These are phyloP conservation scores for Sebastes melanostomus DNA, from an alignment of 2,797 vertebrate genomes.

Conservation along the genomic window DNA sequence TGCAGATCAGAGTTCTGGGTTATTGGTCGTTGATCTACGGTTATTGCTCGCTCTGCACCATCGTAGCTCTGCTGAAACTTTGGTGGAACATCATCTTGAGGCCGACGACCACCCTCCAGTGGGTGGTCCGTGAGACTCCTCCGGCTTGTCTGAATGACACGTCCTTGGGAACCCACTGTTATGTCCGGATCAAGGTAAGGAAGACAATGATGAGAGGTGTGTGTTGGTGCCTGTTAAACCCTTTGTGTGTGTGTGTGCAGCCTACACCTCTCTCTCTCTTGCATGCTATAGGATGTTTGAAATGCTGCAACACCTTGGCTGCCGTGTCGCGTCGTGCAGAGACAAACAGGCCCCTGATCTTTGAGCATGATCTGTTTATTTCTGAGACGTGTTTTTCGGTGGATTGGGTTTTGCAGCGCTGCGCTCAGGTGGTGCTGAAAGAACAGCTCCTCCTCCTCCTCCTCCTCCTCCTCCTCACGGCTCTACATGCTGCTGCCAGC, in stretches of 20 bases:
- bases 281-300: neutral
- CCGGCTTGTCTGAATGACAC: slow-evolving; percentile 94
- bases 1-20: slow-evolving; percentile 81
- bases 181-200: slow-evolving; percentile 95
- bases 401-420: neutral
- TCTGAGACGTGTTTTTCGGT: neutral
- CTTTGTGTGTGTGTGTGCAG: neutral
- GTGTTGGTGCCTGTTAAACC: neutral
- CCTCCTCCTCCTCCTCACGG: slow-evolving; percentile 12
- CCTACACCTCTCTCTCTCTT: neutral
- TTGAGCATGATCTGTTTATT: slow-evolving; percentile 11
- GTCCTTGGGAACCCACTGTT: slow-evolving; percentile 97
- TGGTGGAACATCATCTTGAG: slow-evolving; percentile 89
- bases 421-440: slow-evolving; percentile 72
- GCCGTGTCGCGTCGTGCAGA: slow-evolving; percentile 41
- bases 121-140: slow-evolving; percentile 86
- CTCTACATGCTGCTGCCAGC: neutral
- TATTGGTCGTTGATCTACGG: slow-evolving; percentile 93
- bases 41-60: slow-evolving; percentile 88
- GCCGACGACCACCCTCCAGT: slow-evolving; percentile 88
- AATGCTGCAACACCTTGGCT: slow-evolving; percentile 28
- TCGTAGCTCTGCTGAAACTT: slow-evolving; percentile 90
- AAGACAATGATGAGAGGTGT: slow-evolving; percentile 6
- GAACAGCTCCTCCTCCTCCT: slow-evolving; percentile 57
- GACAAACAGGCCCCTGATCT: slow-evolving; percentile 46